Evolutionary conservation across 30 jellyfish, hydroid and myxozoan species (phyloP).

Genomic region (Nemopilema nomurai): DNA sequence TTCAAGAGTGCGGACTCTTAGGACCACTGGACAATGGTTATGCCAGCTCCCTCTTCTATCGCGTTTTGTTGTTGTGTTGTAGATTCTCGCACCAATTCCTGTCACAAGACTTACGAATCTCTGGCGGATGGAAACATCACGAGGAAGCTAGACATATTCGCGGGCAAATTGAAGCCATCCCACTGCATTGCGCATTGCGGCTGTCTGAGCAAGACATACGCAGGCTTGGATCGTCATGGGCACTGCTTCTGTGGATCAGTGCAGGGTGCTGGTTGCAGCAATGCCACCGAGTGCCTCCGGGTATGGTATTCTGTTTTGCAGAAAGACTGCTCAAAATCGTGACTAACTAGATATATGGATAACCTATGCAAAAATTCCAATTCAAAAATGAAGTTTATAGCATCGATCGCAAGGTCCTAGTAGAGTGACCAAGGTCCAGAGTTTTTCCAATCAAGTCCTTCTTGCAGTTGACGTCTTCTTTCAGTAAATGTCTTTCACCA

Average conservation of each 20-base stretch:
- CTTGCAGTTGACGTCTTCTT: too few relatives aligned
- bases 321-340: neutral
- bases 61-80: too few relatives aligned
- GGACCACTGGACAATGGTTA: too few relatives aligned
- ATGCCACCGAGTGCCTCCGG: constrained; percentile 32
- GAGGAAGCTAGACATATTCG: constrained; percentile 50
- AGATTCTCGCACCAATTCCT: constrained; percentile 32
- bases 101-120: constrained; percentile 20
- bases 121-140: constrained; percentile 65
- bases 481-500: too few relatives aligned
- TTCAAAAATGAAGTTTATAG: too few relatives aligned
- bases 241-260: constrained; percentile 74
- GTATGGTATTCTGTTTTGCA: constrained; percentile 5
- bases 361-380: too few relatives aligned
- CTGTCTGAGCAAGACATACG: constrained; percentile 41
- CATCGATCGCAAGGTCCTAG: too few relatives aligned
- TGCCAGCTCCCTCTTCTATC: too few relatives aligned
- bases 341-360: neutral
- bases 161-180: constrained; percentile 44
- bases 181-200: constrained; percentile 84
- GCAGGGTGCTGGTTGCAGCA: constrained; percentile 25
- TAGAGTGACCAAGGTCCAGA: too few relatives aligned
- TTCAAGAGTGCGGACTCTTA: too few relatives aligned
- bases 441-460: too few relatives aligned
- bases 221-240: constrained; percentile 44